phyloP scores from a whole-genome alignment of 2,113 vertebrate species.

The Hippolais icterina region DNA sequence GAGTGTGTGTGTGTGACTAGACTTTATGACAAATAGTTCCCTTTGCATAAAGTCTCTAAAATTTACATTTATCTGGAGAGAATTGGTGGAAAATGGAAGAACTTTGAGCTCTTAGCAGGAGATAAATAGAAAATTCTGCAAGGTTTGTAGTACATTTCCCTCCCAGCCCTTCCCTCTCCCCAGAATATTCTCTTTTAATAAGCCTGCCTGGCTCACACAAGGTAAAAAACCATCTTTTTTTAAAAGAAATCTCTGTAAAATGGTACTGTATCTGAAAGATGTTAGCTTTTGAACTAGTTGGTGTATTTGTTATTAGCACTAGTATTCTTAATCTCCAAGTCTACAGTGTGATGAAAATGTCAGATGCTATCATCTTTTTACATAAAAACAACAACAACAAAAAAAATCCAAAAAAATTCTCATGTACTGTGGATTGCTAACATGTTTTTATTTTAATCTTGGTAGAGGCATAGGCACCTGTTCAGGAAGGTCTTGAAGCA shows the following conservation, averaged over 20 bases:
- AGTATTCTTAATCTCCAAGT: conserved; percentile 40
- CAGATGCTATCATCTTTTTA: conserved; percentile 41
- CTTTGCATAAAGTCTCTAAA: conserved; percentile 62
- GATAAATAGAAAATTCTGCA: not conserved
- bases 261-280: conserved; percentile 50
- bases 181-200: conserved; percentile 2
- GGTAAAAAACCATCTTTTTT: not conserved
- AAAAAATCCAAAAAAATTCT: not conserved
- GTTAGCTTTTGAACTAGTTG: conserved; percentile 50
- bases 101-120: conserved; percentile 24
- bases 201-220: conserved; percentile 31
- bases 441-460: not conserved
- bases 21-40: conserved; percentile 48
- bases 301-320: conserved; percentile 53
- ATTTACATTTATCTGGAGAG: not conserved
- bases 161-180: not conserved
- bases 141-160: conserved; percentile 4
- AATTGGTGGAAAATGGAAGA: not conserved
- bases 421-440: conserved; percentile 54
- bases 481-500: conserved; percentile 29
- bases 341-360: conserved; percentile 58
- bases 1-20: conserved; percentile 29
- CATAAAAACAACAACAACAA: conserved; percentile 25
- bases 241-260: conserved; percentile 7
- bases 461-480: not conserved